Evolutionary conservation across 2,888 invertebrate genomes (phyloP), one percentile per base, ranked within the genome.

Genomic region (Eupsilia transversa): DNA sequence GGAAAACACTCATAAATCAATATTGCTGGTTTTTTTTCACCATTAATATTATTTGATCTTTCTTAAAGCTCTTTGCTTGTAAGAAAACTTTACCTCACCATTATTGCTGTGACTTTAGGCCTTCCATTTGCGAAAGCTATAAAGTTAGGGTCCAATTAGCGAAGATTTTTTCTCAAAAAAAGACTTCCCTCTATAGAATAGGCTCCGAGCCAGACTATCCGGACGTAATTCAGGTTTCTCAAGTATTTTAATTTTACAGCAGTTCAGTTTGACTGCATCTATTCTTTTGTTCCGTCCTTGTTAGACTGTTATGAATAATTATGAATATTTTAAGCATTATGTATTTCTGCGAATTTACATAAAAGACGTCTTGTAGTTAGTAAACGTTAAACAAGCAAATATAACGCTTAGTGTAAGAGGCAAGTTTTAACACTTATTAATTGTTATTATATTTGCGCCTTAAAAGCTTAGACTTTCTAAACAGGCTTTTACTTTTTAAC

Each of bases 121-220:
- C 14, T 56, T 54, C n/a, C 5, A 56, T 61, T 75, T 66, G 20
- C 66, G 54, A 30, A 43, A n/a, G 35, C 33, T 43, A 23, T 64
- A 60, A 81, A 68, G 10, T 70, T 33, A 1, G 7, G 33, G 52
- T 46, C 78, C 83, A 77, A 68, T 80, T 80, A 77, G 59, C 12
- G 35, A 56, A 38, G 60, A 49, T 66, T 65, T 65, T 60, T 43
- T 12, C 0, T 5, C 0, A 70, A 59, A 27, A 27, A 27, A 70
- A 14, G 0, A 23, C 3, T 57, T 77, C 12, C 41, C 27, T 38
- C 9, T 14, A 54, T 56, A 82, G 41, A 63, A 49, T 72, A 68
- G 57, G 33, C 59, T n/a, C 27, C 2, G 71, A 69, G 69, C 66
- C 59, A 64, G 73, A 60, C 80, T 73, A 17, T 17, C n/a, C 30